Conservation (phyloP, 2,113 vertebrate species). For the Macrotus californicus region DNA sequence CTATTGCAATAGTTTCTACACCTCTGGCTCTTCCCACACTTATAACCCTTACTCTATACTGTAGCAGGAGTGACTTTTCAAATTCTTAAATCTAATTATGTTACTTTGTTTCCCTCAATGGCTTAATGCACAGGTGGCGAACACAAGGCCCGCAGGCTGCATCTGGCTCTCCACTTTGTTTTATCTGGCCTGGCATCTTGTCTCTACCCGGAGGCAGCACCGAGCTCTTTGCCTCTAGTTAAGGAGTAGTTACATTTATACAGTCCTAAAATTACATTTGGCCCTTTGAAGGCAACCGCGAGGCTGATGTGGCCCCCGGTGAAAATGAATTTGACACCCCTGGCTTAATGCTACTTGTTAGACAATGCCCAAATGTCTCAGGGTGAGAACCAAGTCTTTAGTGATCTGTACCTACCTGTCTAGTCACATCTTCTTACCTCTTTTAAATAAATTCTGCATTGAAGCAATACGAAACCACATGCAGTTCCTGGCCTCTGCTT, state of each 20-base stretch:
- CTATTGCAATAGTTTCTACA: not conserved
- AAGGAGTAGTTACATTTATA: no score
- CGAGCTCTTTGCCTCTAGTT: no score
- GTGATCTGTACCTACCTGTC: not conserved
- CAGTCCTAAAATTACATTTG: no score
- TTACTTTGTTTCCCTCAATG: not conserved
- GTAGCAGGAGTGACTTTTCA: not conserved
- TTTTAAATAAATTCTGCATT: not conserved
- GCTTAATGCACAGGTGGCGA: not conserved
- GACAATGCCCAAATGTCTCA: not conserved
- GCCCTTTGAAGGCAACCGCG: no score
- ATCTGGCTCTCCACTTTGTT: no score
- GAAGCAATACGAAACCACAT: not conserved
- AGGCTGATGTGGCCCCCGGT: no score
- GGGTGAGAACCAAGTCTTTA: not conserved
- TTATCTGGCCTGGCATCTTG: no score
- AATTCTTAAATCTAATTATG: constrained; percentile 3
- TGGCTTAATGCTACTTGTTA: not conserved
- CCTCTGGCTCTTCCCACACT: not conserved
- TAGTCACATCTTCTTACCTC: not conserved
- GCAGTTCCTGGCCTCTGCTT: not conserved
- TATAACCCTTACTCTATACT: not conserved
- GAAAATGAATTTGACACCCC: no score
- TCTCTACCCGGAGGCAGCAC: no score
- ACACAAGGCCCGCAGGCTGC: no score